Base-by-base conservation (phyloP, 2,888 invertebrate genomes). In the Nasonovia ribisnigri region DNA sequence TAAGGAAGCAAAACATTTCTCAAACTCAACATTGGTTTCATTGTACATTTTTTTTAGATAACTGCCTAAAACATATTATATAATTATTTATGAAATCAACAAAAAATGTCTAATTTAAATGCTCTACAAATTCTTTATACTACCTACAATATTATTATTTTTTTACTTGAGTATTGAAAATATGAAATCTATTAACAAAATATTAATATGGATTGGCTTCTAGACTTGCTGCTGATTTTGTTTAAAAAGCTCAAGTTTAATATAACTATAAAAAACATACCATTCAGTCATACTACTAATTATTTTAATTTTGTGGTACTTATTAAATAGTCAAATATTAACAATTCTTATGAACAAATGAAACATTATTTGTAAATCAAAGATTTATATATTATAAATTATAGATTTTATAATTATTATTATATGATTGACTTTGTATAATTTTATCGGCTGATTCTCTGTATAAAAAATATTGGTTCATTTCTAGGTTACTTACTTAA, bases 1-100 rank as follows among this genome's bases (percentile, higher is more conserved):
- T 77, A 77, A 77, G 77, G 77, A 77, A 77, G 77, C 36, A 77
- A 77, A 77, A 77, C 36, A 77, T 77, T 36, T 77, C 36, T 77
- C 36, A 77, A 36, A 77, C 77, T 36, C 20, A 24, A 36, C 8
- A 1, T 36, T 77, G 6, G 8, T 77, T 77, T 77, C 8, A 20
- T 36, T 48, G n/a, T n/a, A n/a, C n/a, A n/a, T n/a, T n/a, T 54
- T 51, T 54, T 54, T 54, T 54, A 54, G 20, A 20, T 54, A 10
- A 20, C 54, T 20, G 20, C 54, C 13, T 54, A 54, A 20, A 0
- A 20, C 20, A 51, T 51, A 54, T 20, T 54, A 5, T 20, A 54
- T 13, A n/a, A 5, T 36, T 8, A 77, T 77, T 20, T 77, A 36
- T 77, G 2, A 36, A 36, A 77, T 36, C n/a, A 67, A 67, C n/a